phyloP scores from a whole-genome alignment of 1,140 invertebrate genomes.

The Hyposmocoma kahamanoa region DNA sequence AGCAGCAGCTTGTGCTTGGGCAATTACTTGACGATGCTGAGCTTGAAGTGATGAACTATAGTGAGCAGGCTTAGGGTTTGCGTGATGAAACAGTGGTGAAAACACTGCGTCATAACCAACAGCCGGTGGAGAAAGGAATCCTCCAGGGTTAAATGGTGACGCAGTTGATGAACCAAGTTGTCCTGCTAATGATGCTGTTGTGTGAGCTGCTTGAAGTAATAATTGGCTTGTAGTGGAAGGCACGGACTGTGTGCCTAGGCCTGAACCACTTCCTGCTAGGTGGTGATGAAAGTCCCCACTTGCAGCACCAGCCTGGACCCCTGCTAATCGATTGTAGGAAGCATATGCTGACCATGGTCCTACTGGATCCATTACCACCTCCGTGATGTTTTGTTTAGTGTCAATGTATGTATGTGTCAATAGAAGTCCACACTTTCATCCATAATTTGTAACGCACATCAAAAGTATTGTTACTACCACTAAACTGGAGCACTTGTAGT shows the following conservation, averaged over 20 bases:
- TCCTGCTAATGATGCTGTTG: conserved; percentile 75
- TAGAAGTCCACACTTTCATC: conserved; percentile 69
- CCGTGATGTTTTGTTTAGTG: conserved; percentile 51
- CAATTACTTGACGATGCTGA: conserved; percentile 75
- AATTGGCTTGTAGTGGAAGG: conserved; percentile 77
- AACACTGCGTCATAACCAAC: conserved; percentile 83
- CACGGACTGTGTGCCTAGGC: conserved; percentile 67
- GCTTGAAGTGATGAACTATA: conserved; percentile 76
- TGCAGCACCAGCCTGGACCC: conserved; percentile 75
- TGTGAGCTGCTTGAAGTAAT: conserved; percentile 77
- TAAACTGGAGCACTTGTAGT: conserved; percentile 47
- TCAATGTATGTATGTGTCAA: conserved; percentile 64
- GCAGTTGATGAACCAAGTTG: conserved; percentile 74
- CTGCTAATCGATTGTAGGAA: conserved; percentile 81
- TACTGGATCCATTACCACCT: conserved; percentile 83
- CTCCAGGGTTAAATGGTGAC: conserved; percentile 79
- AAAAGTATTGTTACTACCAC: conserved; percentile 47
- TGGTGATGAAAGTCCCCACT: conserved; percentile 79
- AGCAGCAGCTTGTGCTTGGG: conserved; percentile 70
- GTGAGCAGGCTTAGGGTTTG: conserved; percentile 78
- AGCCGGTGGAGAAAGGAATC: conserved; percentile 80
- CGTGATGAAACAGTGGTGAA: conserved; percentile 81
- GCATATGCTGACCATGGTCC: conserved; percentile 84
- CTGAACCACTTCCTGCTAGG: conserved; percentile 69
- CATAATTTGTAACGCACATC: conserved; percentile 59